Base-by-base conservation (phyloP, 2,113 vertebrate species). In the Oncorhynchus kisutch region DNA sequence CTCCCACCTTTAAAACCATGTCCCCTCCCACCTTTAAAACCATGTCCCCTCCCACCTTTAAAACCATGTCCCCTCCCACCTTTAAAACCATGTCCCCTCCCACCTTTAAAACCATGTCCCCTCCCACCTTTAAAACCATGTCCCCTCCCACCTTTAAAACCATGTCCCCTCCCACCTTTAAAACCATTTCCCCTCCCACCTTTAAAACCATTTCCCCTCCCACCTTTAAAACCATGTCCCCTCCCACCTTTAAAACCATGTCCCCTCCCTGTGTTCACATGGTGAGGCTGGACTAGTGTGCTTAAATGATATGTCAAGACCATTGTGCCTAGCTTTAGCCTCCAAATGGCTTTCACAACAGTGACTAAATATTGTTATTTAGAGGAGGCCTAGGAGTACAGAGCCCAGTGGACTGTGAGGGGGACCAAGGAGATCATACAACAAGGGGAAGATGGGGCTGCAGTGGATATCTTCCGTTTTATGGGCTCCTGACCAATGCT, bases 251-350 rank as follows among this genome's bases (percentile, higher is more conserved):
- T 29, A 76, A 4, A 67, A 62, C 18, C 16, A 9, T 70, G 68
- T 62, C 77, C 73, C 11, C 31, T 59, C n/a, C 9, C 51, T 22
- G 24, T n/a, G n/a, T 62, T 57, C 65, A 65, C 74, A 51, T 2
- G 62, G 45, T 34, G 1, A 22, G 31, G 34, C 1, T 8, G 34
- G 34, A 8, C 34, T 8, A 34, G 34, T 34, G 34, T 34, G 34
- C 8, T 34, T 6, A 31, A 31, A 31, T 31, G 5, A 31, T 31
- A 6, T 31, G 31, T 5, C 31, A 31, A 31, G 31, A 31, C 31
- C 31, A 31, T 5, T 31, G 31, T 1, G 5, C 31, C n/a, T n/a
- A n/a, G n/a, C n/a, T n/a, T n/a, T n/a, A n/a, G n/a, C n/a, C 31
- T 1, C 45, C 49, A 57, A 48, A 45, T 48, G 59, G 48, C 73